These are phyloP conservation scores for Penaeus vannamei DNA, from an alignment of 1,140 invertebrate species.

Conservation along the genomic window DNA sequence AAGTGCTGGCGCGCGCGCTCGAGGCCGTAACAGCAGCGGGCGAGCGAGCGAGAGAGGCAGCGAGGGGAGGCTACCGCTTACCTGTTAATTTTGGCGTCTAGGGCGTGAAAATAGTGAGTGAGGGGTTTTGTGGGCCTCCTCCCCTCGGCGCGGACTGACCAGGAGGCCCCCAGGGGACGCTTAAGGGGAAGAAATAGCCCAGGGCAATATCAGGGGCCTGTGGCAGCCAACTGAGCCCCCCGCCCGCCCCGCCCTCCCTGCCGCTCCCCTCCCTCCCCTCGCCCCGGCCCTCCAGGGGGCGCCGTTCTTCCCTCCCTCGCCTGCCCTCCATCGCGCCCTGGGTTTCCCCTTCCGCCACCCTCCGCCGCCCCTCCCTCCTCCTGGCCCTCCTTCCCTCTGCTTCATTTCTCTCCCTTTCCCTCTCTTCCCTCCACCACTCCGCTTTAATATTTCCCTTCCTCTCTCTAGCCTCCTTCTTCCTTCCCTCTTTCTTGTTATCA, in stretches of 20 bases:
- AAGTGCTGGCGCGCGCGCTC: too few relatives aligned
- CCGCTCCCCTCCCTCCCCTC: not conserved
- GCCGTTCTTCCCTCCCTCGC: too few relatives aligned
- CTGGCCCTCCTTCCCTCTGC: too few relatives aligned
- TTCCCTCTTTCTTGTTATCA: not conserved
- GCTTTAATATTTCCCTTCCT: not conserved
- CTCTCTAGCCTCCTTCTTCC: not conserved
- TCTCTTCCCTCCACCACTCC: not conserved
- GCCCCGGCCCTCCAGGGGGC: too few relatives aligned
- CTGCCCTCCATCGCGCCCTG: too few relatives aligned
- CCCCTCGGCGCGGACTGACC: conserved; percentile 40
- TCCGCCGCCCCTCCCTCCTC: too few relatives aligned
- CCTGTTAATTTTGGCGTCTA: conserved; percentile 42
- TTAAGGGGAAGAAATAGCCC: conserved; percentile 57
- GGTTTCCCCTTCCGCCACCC: too few relatives aligned
- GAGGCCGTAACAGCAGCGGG: not conserved
- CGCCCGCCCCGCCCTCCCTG: not conserved
- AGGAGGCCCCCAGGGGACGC: conserved; percentile 21
- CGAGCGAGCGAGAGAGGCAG: not conserved
- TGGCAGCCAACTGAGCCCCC: conserved; percentile 48
- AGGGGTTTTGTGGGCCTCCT: conserved; percentile 30
- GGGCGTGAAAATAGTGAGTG: conserved; percentile 56
- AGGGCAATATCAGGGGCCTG: conserved; percentile 30
- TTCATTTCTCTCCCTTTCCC: not conserved
- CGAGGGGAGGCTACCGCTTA: conserved; percentile 41